These are phyloP conservation scores for Camelus dromedarius DNA, from an alignment of 2,113 vertebrate genomes.

Conservation along the genomic window DNA sequence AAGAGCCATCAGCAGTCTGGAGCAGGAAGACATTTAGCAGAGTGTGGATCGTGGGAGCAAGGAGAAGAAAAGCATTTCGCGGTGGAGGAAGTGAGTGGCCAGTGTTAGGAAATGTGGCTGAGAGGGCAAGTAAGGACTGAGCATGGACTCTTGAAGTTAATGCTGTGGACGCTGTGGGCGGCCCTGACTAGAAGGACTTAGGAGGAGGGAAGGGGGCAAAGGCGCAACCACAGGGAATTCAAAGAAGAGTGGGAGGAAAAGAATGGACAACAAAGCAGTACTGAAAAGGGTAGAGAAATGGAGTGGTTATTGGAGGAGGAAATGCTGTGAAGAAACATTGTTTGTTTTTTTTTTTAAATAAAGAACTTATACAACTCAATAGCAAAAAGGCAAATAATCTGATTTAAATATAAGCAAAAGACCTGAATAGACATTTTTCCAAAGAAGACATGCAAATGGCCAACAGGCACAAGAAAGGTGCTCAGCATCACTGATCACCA, in stretches of 20 bases:
- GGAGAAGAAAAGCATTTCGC: background rate
- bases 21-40: background rate
- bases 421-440: background rate
- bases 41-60: background rate
- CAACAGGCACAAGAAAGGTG: background rate
- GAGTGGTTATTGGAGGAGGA: background rate
- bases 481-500: background rate
- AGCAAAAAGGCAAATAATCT: background rate
- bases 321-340: background rate
- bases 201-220: background rate
- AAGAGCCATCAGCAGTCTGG: background rate
- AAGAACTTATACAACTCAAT: background rate
- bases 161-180: background rate
- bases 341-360: background rate
- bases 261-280: background rate
- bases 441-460: background rate
- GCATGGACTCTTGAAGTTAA: background rate
- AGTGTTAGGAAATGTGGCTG: rapidly evolving
- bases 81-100: background rate
- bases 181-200: background rate
- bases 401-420: background rate
- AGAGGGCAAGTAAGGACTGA: background rate
- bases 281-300: background rate
- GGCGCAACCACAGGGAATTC: background rate
- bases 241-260: background rate